Conservation (phyloP, 1,140 invertebrate species). For the Phortica variegata region DNA sequence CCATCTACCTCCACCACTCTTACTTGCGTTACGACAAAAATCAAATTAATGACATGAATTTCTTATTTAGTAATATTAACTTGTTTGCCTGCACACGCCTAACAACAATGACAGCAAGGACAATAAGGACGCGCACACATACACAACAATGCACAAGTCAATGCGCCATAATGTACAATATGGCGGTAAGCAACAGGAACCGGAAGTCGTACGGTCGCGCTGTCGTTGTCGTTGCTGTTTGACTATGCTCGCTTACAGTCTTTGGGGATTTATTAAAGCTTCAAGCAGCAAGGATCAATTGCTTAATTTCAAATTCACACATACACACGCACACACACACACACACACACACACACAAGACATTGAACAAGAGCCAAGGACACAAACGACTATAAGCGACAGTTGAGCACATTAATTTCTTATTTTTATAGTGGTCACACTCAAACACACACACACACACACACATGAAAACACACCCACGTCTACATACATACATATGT, state of each 20-base stretch:
- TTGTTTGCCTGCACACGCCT: neutral
- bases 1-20: constrained; percentile 12
- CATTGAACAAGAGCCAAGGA: constrained; percentile 37
- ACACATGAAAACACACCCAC: too few relatives aligned
- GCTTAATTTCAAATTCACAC: constrained; percentile 8
- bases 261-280: constrained; percentile 43
- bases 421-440: too few relatives aligned
- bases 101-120: constrained; percentile 5
- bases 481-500: too few relatives aligned
- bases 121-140: constrained; percentile 15
- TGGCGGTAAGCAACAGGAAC: constrained; percentile 29
- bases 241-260: constrained; percentile 3
- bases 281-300: constrained; percentile 33
- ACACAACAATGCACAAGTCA: too few relatives aligned
- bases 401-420: constrained; percentile 33
- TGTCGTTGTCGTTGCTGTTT: constrained; percentile 24
- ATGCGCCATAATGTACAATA: too few relatives aligned
- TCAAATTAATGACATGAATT: constrained; percentile 51
- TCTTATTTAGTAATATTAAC: constrained; percentile 41
- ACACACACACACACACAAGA: constrained; percentile 13
- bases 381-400: constrained; percentile 28
- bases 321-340: neutral
- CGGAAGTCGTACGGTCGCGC: constrained; percentile 25
- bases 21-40: constrained; percentile 22
- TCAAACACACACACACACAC: too few relatives aligned